Evolutionary conservation across 2,888 invertebrate genomes (phyloP).

Genomic region (Cheilosia vernalis): DNA sequence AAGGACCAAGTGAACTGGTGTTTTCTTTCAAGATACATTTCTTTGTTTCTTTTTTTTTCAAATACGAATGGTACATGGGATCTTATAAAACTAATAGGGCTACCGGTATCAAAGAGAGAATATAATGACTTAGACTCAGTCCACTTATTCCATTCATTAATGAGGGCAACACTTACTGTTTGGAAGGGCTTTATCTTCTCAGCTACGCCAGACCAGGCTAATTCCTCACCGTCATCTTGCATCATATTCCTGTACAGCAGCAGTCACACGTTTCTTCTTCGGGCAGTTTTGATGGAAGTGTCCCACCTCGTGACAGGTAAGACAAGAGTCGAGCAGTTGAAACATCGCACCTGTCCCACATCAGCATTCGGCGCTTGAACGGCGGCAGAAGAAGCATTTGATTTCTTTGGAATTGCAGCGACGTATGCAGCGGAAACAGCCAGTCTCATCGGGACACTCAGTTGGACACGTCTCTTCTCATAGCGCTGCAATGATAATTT

Average conservation of each 20-base stretch:
- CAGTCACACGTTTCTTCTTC: background rate
- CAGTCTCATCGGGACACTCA: background rate
- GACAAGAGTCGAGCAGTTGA: conserved; percentile 7
- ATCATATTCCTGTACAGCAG: conserved; percentile 8
- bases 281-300: conserved; percentile 6
- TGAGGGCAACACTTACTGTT: conserved; percentile 37
- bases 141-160: background rate
- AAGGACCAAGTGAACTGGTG: background rate
- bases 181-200: background rate
- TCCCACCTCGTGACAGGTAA: background rate
- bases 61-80: background rate
- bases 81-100: background rate
- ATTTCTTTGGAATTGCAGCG: background rate
- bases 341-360: background rate
- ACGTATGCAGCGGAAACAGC: background rate
- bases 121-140: background rate
- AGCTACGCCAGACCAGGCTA: background rate
- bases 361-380: background rate
- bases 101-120: conserved; percentile 13
- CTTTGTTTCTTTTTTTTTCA: background rate
- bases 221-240: background rate
- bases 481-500: too few relatives aligned
- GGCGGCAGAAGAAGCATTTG: background rate
- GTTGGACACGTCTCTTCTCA: too few relatives aligned
- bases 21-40: background rate